Percentiles rank a stretch among this genome's conserved stretches.
Evolutionary conservation across 2,113 vertebrate species (phyloP).

Genomic region (Psettodes erumei): DNA sequence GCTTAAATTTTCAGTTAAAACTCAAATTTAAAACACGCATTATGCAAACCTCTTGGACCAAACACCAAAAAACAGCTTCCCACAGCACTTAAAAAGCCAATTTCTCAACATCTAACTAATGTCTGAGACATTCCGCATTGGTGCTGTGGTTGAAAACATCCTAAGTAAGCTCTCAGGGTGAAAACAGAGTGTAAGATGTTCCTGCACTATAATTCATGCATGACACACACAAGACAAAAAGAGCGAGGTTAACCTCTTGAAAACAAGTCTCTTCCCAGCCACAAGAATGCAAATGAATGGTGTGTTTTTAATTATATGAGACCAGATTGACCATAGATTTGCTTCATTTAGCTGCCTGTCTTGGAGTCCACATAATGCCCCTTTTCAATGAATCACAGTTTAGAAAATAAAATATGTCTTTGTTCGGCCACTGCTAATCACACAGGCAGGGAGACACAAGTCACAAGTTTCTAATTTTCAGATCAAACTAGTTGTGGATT

Average conservation of each 20-base stretch:
- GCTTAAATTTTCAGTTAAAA: slow-evolving; percentile 22
- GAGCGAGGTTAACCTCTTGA: slow-evolving; percentile 53
- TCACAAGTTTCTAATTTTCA: slow-evolving; percentile 58
- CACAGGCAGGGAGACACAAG: slow-evolving; percentile 17
- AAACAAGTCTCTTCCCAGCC: slow-evolving; percentile 62
- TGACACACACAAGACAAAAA: slow-evolving; percentile 60
- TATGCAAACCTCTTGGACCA: slow-evolving; percentile 24
- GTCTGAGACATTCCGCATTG: slow-evolving; percentile 35
- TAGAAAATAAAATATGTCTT: slow-evolving; percentile 55
- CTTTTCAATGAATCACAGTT: slow-evolving; percentile 53
- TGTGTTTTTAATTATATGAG: slow-evolving; percentile 77
- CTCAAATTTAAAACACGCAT: slow-evolving; percentile 58
- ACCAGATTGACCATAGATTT: slow-evolving; percentile 54
- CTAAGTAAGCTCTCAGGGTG: slow-evolving; percentile 29
- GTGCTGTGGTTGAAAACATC: slow-evolving; percentile 51
- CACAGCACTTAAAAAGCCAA: slow-evolving; percentile 25
- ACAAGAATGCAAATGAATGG: slow-evolving; percentile 67
- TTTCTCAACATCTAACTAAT: slow-evolving; percentile 40
- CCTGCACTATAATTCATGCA: slow-evolving; percentile 38
- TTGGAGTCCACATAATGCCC: slow-evolving; percentile 38
- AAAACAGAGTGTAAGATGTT: slow-evolving; percentile 54
- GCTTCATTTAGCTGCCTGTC: slow-evolving; percentile 67
- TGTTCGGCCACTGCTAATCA: slow-evolving; percentile 46
- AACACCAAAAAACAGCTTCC: slow-evolving; percentile 40
- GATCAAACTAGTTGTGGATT: slow-evolving; percentile 51